Base-by-base conservation (phyloP, 2,888 invertebrate species). In the Lasioglossum oenotherae region DNA sequence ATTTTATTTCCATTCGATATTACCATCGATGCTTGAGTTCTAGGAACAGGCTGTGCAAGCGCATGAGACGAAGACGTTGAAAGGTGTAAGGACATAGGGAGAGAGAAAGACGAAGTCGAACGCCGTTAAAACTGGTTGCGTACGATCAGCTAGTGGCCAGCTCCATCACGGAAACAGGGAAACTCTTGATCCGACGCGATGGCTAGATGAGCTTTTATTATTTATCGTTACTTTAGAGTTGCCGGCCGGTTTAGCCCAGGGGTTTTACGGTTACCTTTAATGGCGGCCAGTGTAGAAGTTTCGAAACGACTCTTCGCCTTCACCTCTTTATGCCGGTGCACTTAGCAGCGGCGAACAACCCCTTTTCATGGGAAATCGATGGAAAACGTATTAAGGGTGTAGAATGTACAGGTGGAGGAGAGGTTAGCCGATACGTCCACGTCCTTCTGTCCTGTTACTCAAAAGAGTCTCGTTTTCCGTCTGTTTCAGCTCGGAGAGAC, bases 401-500 rank as follows among this genome's bases (percentile, higher is more conserved):
- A 76, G 78, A 64, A 84, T 75, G 78, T 72, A 71, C 49, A 46
- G 73, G 60, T 16, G 57, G 53, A 35, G 64, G 46, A n/a, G 35
- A 38, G 41, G 71, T 35, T 23, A 35, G 35, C 19, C 67, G 67
- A 67, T 19, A 67, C 35, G 19, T 35, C 23, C 41, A 4, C 38
- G 74, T 64, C 74, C 60, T 35, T n/a, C 53, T 12, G 73, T 80
- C 38, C 4, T 67, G 38, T 38, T 35, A 67, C 67, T 67, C 35
- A 67, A 67, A 67, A 23, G 1, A 38, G 23, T 23, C 38, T 67
- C 23, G 78, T 71, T 57, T n/a, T 41, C 64, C 86, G 84, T 93
- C 84, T 94, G 88, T 96, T 96, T 84, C 97, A 98, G 98, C 97
- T 98, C 93, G 98, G 98, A 78, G 98, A 98, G 92, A 97, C 97